Evolutionary conservation across 2,113 vertebrate species (phyloP).

Genomic region (Choloepus hoffmanni): DNA sequence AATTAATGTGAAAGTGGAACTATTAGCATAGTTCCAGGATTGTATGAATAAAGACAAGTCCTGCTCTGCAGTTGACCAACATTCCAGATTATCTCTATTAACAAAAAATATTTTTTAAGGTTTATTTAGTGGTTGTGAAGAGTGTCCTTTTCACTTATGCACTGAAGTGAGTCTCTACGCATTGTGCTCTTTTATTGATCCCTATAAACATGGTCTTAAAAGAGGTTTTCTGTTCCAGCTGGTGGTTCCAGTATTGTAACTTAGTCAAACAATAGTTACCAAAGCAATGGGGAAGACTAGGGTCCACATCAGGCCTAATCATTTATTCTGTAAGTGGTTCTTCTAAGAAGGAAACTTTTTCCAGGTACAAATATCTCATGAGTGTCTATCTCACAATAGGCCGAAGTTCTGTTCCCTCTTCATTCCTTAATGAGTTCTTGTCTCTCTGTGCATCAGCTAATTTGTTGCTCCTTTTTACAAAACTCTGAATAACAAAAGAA

Average conservation of each 20-base stretch:
- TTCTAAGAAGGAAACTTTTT: background rate
- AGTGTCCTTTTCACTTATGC: background rate
- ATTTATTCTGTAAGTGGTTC: background rate
- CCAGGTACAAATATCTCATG: background rate
- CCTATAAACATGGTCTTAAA: background rate
- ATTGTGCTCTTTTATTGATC: background rate
- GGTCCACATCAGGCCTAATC: background rate
- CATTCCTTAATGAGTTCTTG: slow-evolving; percentile 66
- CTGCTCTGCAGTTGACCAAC: background rate
- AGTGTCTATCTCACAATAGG: slow-evolving; percentile 77
- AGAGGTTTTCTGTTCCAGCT: background rate
- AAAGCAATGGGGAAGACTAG: background rate
- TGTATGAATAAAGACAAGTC: background rate
- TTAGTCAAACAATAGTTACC: background rate
- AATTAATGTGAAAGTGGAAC: background rate
- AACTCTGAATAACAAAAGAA: slow-evolving; percentile 75
- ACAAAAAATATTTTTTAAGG: background rate
- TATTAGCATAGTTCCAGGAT: background rate
- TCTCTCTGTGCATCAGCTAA: slow-evolving; percentile 52
- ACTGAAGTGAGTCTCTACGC: background rate
- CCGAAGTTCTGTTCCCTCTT: slow-evolving; percentile 86
- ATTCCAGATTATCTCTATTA: slow-evolving; percentile 10
- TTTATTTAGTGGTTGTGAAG: background rate
- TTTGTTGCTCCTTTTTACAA: slow-evolving; percentile 84
- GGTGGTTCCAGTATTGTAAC: background rate